Base-by-base conservation (phyloP, 2,113 vertebrate species). In the Andinoacara biseriatus region DNA sequence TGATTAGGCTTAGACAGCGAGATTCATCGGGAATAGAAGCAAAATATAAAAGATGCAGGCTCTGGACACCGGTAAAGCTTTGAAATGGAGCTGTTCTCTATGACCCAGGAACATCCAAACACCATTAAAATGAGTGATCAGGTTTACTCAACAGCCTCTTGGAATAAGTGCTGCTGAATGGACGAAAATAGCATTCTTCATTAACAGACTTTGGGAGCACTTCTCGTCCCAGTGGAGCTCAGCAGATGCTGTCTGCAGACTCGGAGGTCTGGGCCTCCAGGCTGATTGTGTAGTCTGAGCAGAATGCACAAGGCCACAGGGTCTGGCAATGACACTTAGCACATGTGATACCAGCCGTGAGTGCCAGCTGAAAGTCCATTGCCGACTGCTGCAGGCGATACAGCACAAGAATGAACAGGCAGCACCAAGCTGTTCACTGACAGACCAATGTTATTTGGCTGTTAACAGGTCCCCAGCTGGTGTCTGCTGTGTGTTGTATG, bases 401-500 rank as follows among this genome's bases (percentile, higher is more conserved):
- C 52, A 75, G 78, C 56, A 31, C 74, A 83, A 40, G 82, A 86
- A 83, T 69, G 86, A 87, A 84, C 87, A 90, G 87, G 84, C 84
- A 84, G 85, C 85, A 58, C 58, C 57, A 82, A 88, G 80, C 90
- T 90, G 85, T 67, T 88, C 90, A 76, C 84, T 86, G 90, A 93
- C 89, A 91, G 86, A 91, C 85, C 85, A 31, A 75, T 67, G 87
- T 74, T 79, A 58, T 85, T 90, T 81, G 87, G 83, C 86, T 93
- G 91, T 94, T 91, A 92, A 90, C 93, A 92, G 86, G 83, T 89
- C 78, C 85, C 82, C 93, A 93, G 93, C 91, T 94, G 91, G 89
- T 67, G 92, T 92, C 84, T 89, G 88, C 82, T 78, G 86, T 80
- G 77, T 76, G 81, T 62, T 67, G 77, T 79, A 49, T 81, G 81